Evolutionary conservation across 2,113 vertebrate genomes (phyloP).

Genomic region (Pollachius pollachius): DNA sequence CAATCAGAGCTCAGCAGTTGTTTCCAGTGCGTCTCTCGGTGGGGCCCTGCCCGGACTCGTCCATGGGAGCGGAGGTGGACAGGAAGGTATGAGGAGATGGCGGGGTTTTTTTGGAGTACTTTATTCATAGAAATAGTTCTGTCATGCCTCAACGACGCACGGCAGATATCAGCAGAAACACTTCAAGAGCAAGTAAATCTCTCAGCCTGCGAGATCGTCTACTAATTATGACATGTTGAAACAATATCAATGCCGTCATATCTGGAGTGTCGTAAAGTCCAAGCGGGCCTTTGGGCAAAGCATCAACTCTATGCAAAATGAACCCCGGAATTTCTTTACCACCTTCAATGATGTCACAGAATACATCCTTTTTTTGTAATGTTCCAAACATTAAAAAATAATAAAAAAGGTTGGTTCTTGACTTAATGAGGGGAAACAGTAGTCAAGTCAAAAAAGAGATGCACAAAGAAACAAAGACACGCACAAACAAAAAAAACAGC

Average conservation of each 20-base stretch:
- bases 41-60: too few species aligned
- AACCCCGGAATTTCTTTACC: too few species aligned
- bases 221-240: slow-evolving; percentile 50
- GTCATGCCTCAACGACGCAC: slow-evolving; percentile 12
- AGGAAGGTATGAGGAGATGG: neutral
- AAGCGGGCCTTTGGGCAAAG: too few species aligned
- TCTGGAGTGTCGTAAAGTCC: too few species aligned
- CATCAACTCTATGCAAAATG: too few species aligned
- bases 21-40: too few species aligned
- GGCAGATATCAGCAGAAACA: slow-evolving; percentile 63
- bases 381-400: slow-evolving; percentile 52
- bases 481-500: slow-evolving; percentile 45
- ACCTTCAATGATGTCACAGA: too few species aligned
- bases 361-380: slow-evolving; percentile 56
- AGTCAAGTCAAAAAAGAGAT: slow-evolving; percentile 27
- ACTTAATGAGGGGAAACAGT: slow-evolving; percentile 31
- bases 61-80: neutral
- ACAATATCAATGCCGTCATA: slow-evolving; percentile 26
- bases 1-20: too few species aligned
- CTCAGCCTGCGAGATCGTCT: slow-evolving; percentile 83
- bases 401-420: slow-evolving; percentile 54
- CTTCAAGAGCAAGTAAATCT: slow-evolving; percentile 67
- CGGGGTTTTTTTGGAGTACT: slow-evolving; percentile 38
- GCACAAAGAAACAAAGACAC: slow-evolving; percentile 36
- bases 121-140: slow-evolving; percentile 50